Evolutionary conservation across 2,888 invertebrate genomes (phyloP).

Genomic region (Alentia gelatinosa): DNA sequence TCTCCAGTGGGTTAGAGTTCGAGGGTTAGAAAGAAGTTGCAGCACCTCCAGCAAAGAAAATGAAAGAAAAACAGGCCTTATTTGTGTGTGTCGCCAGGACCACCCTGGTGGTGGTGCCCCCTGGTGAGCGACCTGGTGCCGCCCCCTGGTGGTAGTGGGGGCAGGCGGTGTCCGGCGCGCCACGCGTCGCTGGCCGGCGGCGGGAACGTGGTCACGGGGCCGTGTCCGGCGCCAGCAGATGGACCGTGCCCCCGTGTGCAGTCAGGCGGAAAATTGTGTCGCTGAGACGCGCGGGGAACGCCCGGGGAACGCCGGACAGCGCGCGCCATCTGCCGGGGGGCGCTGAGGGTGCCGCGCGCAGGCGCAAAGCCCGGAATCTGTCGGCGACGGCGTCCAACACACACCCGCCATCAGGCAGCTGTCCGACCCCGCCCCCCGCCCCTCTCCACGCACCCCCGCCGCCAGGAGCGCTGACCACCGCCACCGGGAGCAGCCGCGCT

Average conservation of each 20-base stretch:
- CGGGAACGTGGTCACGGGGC: background rate
- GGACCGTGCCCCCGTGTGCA: background rate
- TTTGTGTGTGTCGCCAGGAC: too few species aligned
- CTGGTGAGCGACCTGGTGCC: background rate
- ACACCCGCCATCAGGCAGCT: background rate
- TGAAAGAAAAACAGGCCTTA: too few species aligned
- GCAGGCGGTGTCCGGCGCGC: too few species aligned
- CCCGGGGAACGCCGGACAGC: background rate
- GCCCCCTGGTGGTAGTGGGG: background rate
- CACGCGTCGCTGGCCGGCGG: background rate
- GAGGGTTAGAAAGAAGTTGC: too few species aligned
- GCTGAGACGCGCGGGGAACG: background rate
- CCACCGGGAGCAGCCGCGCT: background rate
- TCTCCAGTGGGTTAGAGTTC: too few species aligned
- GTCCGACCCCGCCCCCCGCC: constrained; percentile 23
- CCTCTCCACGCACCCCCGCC: background rate
- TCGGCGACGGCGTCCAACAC: background rate
- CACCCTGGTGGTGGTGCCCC: background rate
- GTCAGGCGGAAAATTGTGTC: background rate
- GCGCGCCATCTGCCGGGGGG: background rate
- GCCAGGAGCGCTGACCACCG: background rate
- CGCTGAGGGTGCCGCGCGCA: background rate
- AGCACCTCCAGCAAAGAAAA: too few species aligned
- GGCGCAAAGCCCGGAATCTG: background rate
- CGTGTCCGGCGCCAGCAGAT: background rate